Evolutionary conservation across 2,113 vertebrate species (phyloP).

Genomic region (Actenoides lindsayi): DNA sequence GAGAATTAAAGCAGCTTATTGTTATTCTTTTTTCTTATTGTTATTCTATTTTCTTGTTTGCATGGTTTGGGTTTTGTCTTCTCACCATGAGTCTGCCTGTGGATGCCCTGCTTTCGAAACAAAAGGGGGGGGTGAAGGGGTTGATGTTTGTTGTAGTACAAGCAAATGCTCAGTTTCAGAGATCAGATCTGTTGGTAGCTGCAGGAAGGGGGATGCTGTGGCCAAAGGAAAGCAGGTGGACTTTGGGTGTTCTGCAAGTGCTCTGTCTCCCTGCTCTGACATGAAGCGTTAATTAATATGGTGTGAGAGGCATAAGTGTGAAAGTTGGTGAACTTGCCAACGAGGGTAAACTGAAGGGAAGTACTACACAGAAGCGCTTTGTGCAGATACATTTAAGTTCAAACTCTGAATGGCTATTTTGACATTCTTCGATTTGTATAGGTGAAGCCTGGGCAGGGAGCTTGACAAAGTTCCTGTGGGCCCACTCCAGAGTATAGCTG

Average conservation of each 20-base stretch:
- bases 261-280: background rate
- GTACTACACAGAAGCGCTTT: background rate
- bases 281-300: fast-evolving
- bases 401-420: background rate
- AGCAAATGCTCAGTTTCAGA: background rate
- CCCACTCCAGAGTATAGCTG: fast-evolving
- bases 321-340: fast-evolving
- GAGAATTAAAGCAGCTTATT: background rate
- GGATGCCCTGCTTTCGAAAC: background rate
- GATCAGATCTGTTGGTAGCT: background rate
- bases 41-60: background rate
- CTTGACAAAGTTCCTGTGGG: fast-evolving
- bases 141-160: background rate
- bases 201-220: background rate
- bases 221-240: background rate
- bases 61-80: background rate
- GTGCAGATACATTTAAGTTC: background rate
- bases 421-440: no score
- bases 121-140: background rate
- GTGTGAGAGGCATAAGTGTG: fast-evolving
- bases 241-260: fast-evolving
- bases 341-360: fast-evolving
- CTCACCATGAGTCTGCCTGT: background rate
- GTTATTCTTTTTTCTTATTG: background rate
- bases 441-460: background rate